phyloP scores from a whole-genome alignment of 1,140 invertebrate species.

The Trichonephila clavipes region DNA sequence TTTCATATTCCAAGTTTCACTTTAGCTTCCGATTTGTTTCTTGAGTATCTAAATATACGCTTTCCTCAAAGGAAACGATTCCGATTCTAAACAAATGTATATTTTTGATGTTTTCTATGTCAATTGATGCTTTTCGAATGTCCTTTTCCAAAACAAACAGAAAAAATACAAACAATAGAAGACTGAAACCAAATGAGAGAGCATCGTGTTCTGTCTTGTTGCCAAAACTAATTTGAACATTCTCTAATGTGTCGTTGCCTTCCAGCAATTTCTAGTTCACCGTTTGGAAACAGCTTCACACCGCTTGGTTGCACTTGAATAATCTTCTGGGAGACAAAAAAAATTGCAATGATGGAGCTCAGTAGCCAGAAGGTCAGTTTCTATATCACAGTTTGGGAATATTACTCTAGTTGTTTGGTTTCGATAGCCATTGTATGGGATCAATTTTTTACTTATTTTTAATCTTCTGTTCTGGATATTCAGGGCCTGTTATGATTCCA shows the following conservation, averaged over 20 bases:
- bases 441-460: conserved; percentile 1
- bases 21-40: background rate
- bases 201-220: background rate
- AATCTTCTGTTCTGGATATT: background rate
- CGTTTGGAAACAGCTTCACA: conserved; percentile 14
- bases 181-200: background rate
- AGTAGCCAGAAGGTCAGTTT: conserved; percentile 69
- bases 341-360: conserved; percentile 8
- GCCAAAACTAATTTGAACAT: conserved; percentile 48
- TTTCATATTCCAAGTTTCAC: background rate
- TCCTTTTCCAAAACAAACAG: background rate
- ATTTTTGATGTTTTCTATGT: conserved; percentile 48
- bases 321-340: conserved; percentile 30
- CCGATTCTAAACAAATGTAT: background rate
- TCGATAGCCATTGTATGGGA: conserved; percentile 7
- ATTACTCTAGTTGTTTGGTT: conserved; percentile 51
- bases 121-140: conserved; percentile 6
- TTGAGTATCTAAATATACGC: background rate
- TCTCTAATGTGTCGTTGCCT: conserved; percentile 18
- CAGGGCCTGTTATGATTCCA: too few relatives aligned
- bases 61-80: conserved; percentile 34
- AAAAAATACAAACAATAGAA: conserved; percentile 14
- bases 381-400: background rate
- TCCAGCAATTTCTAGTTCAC: background rate
- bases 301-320: conserved; percentile 57